Conservation (phyloP, 2,113 vertebrate genomes). For the Serinus canaria region DNA sequence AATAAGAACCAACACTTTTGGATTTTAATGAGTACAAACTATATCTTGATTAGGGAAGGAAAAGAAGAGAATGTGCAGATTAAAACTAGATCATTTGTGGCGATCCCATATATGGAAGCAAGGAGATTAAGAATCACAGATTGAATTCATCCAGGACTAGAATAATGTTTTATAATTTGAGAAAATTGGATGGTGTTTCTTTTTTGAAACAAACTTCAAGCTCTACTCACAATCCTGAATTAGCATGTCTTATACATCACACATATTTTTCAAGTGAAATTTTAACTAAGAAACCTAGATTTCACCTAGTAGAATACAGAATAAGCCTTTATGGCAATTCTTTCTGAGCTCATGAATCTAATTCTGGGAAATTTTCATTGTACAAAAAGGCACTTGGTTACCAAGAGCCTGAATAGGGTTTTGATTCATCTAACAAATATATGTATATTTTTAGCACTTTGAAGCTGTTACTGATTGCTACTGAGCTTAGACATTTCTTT, state of each 20-base stretch:
- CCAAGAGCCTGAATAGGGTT: background rate
- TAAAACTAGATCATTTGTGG: background rate
- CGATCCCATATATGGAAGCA: background rate
- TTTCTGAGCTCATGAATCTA: background rate
- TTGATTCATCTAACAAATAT: background rate
- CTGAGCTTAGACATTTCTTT: background rate
- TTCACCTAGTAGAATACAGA: background rate
- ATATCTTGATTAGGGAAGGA: background rate
- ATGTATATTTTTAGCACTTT: background rate
- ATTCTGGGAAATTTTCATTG: background rate
- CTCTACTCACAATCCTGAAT: background rate
- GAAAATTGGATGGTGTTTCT: background rate
- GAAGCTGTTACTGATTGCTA: background rate
- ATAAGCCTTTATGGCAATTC: background rate
- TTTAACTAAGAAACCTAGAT: background rate
- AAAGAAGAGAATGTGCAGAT: background rate
- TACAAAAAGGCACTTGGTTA: background rate
- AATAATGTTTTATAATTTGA: background rate
- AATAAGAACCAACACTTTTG: background rate
- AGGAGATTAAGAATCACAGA: background rate
- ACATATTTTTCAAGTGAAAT: background rate
- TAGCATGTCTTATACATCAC: background rate
- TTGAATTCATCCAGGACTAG: background rate
- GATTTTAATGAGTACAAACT: background rate
- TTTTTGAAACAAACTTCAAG: background rate